Conservation (phyloP, 2,888 invertebrate genomes). For the Sisyra terminalis region DNA sequence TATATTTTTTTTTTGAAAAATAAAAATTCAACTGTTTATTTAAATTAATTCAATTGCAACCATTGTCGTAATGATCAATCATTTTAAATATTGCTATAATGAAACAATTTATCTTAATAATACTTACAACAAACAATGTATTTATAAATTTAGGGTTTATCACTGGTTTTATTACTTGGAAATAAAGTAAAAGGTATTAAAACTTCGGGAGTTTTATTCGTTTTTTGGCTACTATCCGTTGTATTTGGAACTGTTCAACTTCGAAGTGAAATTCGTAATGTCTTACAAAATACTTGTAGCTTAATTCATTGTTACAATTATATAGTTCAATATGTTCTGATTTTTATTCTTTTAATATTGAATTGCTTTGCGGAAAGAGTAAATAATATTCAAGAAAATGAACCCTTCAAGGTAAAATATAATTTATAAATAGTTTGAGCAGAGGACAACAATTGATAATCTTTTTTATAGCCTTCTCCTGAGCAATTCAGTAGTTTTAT, state of each 20-base stretch:
- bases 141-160: slow-evolving; percentile 16
- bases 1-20: no score
- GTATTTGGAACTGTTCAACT: slow-evolving; percentile 60
- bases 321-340: slow-evolving; percentile 60
- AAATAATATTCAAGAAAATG: no score
- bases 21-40: no score
- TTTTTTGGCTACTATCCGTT: slow-evolving; percentile 74
- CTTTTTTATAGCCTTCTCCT: slow-evolving; percentile 28
- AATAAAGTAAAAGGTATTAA: slow-evolving; percentile 75
- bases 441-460: no score
- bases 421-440: no score
- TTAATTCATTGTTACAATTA: slow-evolving; percentile 53
- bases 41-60: no score
- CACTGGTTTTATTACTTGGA: slow-evolving; percentile 51
- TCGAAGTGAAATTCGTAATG: slow-evolving; percentile 37
- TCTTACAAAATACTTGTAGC: slow-evolving; percentile 29
- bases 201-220: slow-evolving; percentile 77
- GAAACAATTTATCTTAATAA: no score
- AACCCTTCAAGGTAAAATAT: no score
- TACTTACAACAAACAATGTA: no score
- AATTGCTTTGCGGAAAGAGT: slow-evolving; percentile 61
- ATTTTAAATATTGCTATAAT: no score
- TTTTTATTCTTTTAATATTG: slow-evolving; percentile 51
- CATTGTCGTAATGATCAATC: no score
- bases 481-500: slow-evolving; percentile 73